phyloP scores from a whole-genome alignment of 2,113 vertebrate species.

The Megaleporinus macrocephalus region DNA sequence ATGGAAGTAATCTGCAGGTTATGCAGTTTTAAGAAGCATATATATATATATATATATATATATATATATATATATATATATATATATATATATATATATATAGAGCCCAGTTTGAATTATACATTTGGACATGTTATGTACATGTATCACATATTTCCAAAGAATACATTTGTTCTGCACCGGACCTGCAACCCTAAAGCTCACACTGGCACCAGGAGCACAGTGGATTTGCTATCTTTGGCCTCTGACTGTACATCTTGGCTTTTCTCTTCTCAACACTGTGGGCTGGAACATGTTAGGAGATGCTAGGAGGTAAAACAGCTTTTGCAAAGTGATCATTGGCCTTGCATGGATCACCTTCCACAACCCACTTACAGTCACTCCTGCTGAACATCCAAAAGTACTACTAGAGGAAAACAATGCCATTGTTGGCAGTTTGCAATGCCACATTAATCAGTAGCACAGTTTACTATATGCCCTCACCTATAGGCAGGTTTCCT shows the following conservation, averaged over 20 bases:
- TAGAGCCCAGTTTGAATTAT: not conserved
- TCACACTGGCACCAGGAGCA: not conserved
- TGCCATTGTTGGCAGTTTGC: not conserved
- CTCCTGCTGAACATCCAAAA: not conserved
- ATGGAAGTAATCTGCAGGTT: not conserved
- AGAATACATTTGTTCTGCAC: not conserved
- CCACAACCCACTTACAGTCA: not conserved
- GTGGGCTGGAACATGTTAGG: not conserved
- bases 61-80: too few species aligned
- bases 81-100: too few species aligned
- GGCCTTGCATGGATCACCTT: not conserved
- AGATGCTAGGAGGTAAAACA: not conserved
- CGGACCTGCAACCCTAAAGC: not conserved
- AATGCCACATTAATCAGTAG: not conserved
- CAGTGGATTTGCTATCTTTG: not conserved
- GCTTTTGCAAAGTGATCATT: not conserved
- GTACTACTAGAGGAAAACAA: not conserved
- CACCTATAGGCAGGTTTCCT: too few species aligned
- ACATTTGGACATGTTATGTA: not conserved
- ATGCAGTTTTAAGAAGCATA: too few species aligned
- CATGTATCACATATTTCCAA: not conserved
- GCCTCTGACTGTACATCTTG: slow-evolving; percentile 5
- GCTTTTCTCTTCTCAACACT: not conserved
- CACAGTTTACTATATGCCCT: too few species aligned
- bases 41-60: too few species aligned